phyloP scores from a whole-genome alignment of 2,797 vertebrate genomes.

The Cossypha polioptera region DNA sequence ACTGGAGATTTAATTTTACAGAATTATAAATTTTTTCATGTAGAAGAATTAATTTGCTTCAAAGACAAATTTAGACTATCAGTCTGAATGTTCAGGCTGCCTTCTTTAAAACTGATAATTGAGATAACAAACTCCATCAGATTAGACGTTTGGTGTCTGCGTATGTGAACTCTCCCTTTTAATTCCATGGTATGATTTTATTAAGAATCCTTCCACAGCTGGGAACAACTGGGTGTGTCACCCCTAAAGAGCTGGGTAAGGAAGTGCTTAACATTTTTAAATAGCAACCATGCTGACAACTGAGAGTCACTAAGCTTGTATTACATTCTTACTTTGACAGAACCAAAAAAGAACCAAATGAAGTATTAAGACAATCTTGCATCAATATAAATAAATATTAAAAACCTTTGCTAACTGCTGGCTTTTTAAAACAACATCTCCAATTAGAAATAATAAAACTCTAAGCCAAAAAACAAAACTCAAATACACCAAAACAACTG shows the following conservation, averaged over 20 bases:
- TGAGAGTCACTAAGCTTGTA: constrained; percentile 8
- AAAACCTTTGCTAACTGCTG: background rate
- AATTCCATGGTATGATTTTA: background rate
- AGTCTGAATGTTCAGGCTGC: background rate
- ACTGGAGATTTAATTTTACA: background rate
- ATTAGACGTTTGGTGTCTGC: background rate
- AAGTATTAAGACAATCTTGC: background rate
- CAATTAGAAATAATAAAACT: background rate
- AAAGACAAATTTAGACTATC: background rate
- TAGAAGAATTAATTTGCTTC: background rate
- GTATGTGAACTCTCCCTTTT: background rate
- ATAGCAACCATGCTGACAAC: constrained; percentile 59
- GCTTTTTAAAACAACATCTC: background rate
- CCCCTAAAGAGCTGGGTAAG: background rate
- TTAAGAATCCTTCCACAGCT: constrained; percentile 2
- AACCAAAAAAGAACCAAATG: background rate
- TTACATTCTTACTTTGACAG: constrained; percentile 21
- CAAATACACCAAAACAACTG: background rate
- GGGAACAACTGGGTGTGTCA: constrained; percentile 43
- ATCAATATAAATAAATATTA: background rate
- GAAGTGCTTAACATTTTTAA: constrained; percentile 64
- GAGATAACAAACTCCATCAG: background rate
- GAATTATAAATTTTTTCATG: background rate
- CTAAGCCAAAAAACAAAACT: background rate
- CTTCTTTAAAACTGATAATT: background rate